Conservation (phyloP, 1,140 invertebrate genomes). For the Muscidifurax raptorellus region DNA sequence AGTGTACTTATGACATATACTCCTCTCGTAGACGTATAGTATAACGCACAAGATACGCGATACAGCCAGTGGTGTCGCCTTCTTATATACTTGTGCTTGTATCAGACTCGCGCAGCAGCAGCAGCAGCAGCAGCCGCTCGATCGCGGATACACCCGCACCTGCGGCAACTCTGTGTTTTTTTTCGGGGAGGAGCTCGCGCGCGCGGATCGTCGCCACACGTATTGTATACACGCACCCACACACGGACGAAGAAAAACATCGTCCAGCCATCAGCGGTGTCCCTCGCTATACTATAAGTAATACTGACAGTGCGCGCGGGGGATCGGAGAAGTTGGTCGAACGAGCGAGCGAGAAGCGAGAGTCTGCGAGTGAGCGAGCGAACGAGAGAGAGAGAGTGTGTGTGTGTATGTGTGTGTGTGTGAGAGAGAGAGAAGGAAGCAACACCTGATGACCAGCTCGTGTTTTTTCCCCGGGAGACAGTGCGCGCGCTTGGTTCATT, state of each 20-base stretch:
- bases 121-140: not conserved
- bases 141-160: not conserved
- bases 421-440: not conserved
- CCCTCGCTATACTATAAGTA: not conserved
- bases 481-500: not conserved
- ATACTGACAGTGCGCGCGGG: not conserved
- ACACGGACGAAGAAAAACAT: not conserved
- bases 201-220: not conserved
- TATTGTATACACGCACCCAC: not conserved
- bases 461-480: slow-evolving; percentile 1
- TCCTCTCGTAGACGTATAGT: not conserved
- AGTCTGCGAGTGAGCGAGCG: too few species aligned
- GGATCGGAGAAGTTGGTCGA: not conserved
- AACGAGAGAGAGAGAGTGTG: too few species aligned
- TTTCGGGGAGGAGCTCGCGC: slow-evolving; percentile 10
- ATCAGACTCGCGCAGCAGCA: not conserved
- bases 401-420: too few species aligned
- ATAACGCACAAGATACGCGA: not conserved
- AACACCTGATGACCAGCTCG: slow-evolving; percentile 6
- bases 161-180: slow-evolving; percentile 18
- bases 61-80: not conserved
- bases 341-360: slow-evolving; percentile 19
- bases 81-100: not conserved
- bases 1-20: not conserved
- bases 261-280: not conserved